Evolutionary conservation across 2,888 invertebrate species (phyloP).

Genomic region (Orchestes rusci): DNA sequence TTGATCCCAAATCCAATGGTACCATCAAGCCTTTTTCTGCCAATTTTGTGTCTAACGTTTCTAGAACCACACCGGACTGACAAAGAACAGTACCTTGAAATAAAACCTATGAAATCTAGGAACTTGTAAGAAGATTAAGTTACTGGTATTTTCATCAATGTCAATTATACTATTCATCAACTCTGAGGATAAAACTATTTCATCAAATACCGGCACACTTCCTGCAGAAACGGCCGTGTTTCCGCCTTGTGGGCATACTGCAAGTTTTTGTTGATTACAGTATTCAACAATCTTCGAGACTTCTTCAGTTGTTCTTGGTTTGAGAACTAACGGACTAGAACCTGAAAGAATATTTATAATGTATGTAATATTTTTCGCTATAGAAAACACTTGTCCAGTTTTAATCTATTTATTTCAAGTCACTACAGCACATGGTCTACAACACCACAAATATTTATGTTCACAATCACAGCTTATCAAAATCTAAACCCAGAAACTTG

Average conservation of each 20-base stretch:
- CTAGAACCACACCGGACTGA: slow-evolving; percentile 87
- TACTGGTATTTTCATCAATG: slow-evolving; percentile 77
- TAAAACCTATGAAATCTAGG: neutral
- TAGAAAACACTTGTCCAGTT: too few species aligned
- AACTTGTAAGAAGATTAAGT: slow-evolving; percentile 8
- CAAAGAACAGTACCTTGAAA: slow-evolving; percentile 64
- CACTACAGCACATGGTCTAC: too few species aligned
- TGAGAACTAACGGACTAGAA: slow-evolving; percentile 70
- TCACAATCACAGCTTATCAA: too few species aligned
- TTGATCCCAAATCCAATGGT: slow-evolving; percentile 93
- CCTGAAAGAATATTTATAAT: slow-evolving; percentile 57
- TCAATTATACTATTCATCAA: slow-evolving; percentile 78
- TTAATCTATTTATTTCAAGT: too few species aligned
- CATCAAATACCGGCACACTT: slow-evolving; percentile 93
- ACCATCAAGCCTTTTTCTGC: slow-evolving; percentile 71
- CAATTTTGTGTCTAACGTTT: slow-evolving; percentile 70
- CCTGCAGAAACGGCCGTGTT: slow-evolving; percentile 94
- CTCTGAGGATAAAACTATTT: slow-evolving; percentile 78
- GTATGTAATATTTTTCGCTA: too few species aligned
- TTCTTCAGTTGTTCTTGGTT: slow-evolving; percentile 79
- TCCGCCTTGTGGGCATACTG: slow-evolving; percentile 91
- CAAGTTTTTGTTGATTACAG: slow-evolving; percentile 74
- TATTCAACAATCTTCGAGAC: slow-evolving; percentile 77
- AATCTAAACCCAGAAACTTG: too few species aligned
- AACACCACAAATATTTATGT: too few species aligned